Conservation (phyloP, 1,140 invertebrate species). For the Diabrotica virgifera region DNA sequence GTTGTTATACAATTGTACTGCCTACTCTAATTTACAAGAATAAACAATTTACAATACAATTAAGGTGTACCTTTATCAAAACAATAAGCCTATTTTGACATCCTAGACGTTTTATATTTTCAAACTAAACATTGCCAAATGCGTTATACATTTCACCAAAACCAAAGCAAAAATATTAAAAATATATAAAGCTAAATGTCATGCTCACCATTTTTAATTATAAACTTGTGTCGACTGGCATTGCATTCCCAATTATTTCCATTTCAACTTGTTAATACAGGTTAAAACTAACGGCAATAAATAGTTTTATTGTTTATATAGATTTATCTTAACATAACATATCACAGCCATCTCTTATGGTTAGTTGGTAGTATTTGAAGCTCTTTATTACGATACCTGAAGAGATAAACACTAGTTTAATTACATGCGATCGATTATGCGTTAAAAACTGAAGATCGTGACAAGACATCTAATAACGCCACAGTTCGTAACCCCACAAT, state of each 20-base stretch:
- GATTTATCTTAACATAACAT: conserved; percentile 25
- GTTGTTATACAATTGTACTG: too few species aligned
- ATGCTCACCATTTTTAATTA: conserved; percentile 32
- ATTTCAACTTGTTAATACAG: conserved; percentile 23
- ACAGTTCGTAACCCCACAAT: too few species aligned
- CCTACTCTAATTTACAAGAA: too few species aligned
- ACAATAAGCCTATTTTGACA: too few species aligned
- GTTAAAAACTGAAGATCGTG: too few species aligned
- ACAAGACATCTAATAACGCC: too few species aligned
- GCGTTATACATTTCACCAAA: too few species aligned
- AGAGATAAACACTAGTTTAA: conserved; percentile 20
- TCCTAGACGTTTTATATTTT: too few species aligned
- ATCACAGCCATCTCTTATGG: conserved; percentile 36
- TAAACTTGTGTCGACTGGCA: conserved; percentile 19
- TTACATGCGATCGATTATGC: background rate
- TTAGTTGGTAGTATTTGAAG: conserved; percentile 31
- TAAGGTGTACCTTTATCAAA: too few species aligned
- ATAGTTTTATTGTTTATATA: conserved; percentile 20
- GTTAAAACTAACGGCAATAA: conserved; percentile 7
- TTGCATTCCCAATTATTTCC: conserved; percentile 29
- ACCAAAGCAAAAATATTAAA: background rate
- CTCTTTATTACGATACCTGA: conserved; percentile 33
- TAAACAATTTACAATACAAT: too few species aligned
- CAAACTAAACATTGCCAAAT: too few species aligned
- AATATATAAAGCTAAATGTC: conserved; percentile 7